phyloP scores from a whole-genome alignment of 2,888 invertebrate genomes.

The Mallateleia sp. region DNA sequence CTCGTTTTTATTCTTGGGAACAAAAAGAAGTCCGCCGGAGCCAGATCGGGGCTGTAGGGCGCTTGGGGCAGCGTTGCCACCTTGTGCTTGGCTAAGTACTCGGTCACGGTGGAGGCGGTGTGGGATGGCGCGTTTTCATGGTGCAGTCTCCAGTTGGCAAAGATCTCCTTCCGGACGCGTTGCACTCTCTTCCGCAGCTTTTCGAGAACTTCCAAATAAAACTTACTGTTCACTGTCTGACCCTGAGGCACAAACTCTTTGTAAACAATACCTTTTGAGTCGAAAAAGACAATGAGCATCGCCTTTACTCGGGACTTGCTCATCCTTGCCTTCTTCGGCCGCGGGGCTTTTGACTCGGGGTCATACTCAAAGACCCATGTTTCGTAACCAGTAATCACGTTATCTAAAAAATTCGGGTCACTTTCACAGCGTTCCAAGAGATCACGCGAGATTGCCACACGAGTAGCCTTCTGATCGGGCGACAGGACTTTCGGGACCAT shows the following conservation, averaged over 20 bases:
- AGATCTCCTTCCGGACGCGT: slow-evolving; percentile 24
- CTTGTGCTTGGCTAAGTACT: neutral
- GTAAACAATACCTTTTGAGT: slow-evolving; percentile 18
- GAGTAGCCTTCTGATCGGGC: slow-evolving; percentile 70
- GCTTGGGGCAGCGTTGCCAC: neutral
- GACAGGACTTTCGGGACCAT: slow-evolving; percentile 78
- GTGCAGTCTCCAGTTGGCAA: slow-evolving; percentile 71
- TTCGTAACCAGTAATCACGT: slow-evolving; percentile 69
- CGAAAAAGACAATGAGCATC: slow-evolving; percentile 76
- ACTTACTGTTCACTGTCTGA: slow-evolving; percentile 5
- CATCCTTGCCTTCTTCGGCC: slow-evolving; percentile 64
- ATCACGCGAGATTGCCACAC: slow-evolving; percentile 36
- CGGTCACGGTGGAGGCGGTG: slow-evolving; percentile 29
- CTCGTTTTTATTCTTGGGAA: neutral
- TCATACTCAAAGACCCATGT: slow-evolving; percentile 73
- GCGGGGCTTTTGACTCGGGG: slow-evolving; percentile 65
- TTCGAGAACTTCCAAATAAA: slow-evolving; percentile 68
- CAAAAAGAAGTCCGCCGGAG: neutral
- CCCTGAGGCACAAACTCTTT: neutral
- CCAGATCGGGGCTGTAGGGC: neutral
- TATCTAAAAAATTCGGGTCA: slow-evolving; percentile 43
- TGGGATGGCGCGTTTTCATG: slow-evolving; percentile 64
- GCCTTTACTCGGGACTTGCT: slow-evolving; percentile 72
- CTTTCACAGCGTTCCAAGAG: slow-evolving; percentile 41
- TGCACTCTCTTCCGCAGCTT: neutral